Conservation (phyloP, 2,113 vertebrate species). For the Theristicus caerulescens region DNA sequence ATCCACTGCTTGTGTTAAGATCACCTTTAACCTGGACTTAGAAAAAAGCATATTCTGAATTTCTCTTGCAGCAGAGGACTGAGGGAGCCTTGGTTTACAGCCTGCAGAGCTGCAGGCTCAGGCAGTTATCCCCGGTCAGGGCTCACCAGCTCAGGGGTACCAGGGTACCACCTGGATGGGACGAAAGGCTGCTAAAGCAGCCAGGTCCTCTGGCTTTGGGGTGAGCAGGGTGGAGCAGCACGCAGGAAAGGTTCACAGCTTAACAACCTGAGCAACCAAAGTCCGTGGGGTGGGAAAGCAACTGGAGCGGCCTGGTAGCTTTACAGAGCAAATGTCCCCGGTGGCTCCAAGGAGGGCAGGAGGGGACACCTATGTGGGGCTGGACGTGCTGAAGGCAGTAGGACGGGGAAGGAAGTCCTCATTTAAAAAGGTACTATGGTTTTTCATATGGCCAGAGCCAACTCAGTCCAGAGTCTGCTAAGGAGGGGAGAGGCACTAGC, state of each 20-base stretch:
- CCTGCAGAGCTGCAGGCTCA: background rate
- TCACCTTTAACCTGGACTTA: background rate
- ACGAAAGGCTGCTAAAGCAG: background rate
- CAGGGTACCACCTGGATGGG: background rate
- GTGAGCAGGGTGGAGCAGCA: background rate
- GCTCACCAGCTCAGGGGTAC: background rate
- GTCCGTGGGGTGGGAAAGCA: background rate
- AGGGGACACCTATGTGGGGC: accelerated
- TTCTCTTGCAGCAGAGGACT: background rate
- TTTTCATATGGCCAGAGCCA: background rate
- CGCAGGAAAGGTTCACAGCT: background rate
- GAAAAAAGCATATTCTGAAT: background rate
- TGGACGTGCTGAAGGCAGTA: background rate
- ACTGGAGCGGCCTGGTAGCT: background rate
- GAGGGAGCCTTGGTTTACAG: background rate
- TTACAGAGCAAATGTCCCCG: background rate
- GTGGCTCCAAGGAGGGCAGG: background rate
- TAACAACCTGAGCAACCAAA: background rate
- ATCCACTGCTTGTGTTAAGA: background rate
- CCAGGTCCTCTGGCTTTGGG: background rate
- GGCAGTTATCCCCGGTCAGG: background rate
- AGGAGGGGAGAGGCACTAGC: background rate
- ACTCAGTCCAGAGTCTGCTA: background rate
- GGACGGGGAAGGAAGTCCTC: background rate
- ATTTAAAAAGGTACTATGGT: background rate